Evolutionary conservation across 1,140 invertebrate species (phyloP), one percentile per base, ranked within the genome.

Genomic region (Apocrypta bakeri): DNA sequence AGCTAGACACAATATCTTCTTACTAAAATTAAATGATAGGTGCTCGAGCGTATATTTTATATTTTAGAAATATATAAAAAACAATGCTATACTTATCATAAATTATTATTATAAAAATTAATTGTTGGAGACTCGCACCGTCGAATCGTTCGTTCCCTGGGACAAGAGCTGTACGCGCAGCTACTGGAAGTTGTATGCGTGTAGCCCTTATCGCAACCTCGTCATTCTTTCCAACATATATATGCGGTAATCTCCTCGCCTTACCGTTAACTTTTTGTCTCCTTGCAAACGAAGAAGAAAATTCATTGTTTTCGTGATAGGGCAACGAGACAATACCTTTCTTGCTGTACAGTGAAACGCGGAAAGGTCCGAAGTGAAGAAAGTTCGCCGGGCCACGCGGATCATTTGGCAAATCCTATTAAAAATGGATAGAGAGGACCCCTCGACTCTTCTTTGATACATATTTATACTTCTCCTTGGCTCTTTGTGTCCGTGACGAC

Each of bases 381-480:
- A 73, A 75, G 21, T 75, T 81, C 25, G 69, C 48, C 42, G 31
- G 48, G 33, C 21, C 42, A 25, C 25, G 11, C 31, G 75, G 82
- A 83, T 83, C 77, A 71, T 79, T 83, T 79, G 79, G 69, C 64
- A 79, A 80, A 83, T 83, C 82, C 82, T 83, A 83, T 83, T 83
- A 83, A 79, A 83, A 83, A 79, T 80, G 40, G 77, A 83, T 75
- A 37, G 29, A 37, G 56, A 71, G 64, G 17, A 4, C 33, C 25
- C 64, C 11, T n/a, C 11, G 11, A 14, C 24, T 21, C 31, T 73
- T 73, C 79, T 75, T 81, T 75, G 80, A 75, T 81, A 56, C 29
- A 33, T 40, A 76, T 81, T 75, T 76, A 81, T 81, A 81, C 73
- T 8, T 14, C 33, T 7, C 17, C 73, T 17, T 25, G 14, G 4